Evolutionary conservation across 2,797 vertebrate genomes (phyloP).

Genomic region (Pristis pectinata): DNA sequence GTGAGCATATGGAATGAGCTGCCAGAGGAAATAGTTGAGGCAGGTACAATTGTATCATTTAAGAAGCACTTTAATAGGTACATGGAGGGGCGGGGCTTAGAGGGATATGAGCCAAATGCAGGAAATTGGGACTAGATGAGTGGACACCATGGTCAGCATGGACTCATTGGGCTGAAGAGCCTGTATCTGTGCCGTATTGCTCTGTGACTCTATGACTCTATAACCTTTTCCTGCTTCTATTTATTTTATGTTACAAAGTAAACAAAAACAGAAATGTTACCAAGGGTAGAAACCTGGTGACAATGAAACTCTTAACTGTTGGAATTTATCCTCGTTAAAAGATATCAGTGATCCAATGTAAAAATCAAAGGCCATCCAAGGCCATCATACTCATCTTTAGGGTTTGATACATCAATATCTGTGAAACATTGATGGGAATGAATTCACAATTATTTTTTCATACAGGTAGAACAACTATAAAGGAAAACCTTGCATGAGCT

Average conservation of each 20-base stretch:
- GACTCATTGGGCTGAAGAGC: too few species aligned
- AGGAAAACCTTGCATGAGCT: neutral
- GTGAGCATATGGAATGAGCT: too few species aligned
- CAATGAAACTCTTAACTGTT: neutral
- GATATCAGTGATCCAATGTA: neutral
- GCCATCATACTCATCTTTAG: neutral
- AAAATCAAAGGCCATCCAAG: neutral
- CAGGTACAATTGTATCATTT: too few species aligned
- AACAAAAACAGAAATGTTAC: neutral
- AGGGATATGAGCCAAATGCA: too few species aligned
- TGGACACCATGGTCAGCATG: too few species aligned
- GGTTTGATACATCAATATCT: neutral
- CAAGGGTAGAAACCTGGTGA: neutral
- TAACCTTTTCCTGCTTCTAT: too few species aligned
- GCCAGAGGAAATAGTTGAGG: too few species aligned
- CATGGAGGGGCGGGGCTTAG: too few species aligned
- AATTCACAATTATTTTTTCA: neutral
- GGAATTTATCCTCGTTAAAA: neutral
- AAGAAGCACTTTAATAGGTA: too few species aligned
- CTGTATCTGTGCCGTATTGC: too few species aligned
- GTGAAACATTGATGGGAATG: neutral
- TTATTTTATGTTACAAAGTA: neutral
- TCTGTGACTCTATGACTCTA: too few species aligned
- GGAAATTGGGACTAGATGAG: too few species aligned
- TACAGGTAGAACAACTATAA: neutral